Evolutionary conservation across 2,888 invertebrate species (phyloP), one percentile per base, ranked within the genome.

Genomic region (Tachystola acroxantha): DNA sequence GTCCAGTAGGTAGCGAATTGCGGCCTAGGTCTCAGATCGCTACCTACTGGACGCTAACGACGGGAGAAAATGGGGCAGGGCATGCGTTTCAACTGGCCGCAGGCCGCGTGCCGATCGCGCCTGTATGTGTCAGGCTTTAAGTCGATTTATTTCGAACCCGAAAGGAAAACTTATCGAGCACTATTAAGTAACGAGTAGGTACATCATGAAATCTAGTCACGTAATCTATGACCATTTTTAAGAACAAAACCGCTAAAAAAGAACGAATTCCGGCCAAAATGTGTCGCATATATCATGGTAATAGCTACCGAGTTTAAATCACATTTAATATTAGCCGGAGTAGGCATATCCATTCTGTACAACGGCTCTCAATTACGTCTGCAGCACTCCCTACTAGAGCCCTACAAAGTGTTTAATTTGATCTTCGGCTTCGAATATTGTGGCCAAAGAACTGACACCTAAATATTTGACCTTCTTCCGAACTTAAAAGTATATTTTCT

Each of bases 311-410:
- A 43, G 40, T 42, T 50, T 46, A 50, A 50, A 50, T 50, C 48
- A 50, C 39, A 12, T 29, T 49, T 48, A 45, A 39, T 46, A 45
- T 46, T 36, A 43, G 39, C 40, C 35, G 19, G 33, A 39, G 29
- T 39, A 42, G 40, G 40, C 42, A 28, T 41, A 48, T 47, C 44
- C 42, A 49, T 50, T 50, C 49, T 41, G 42, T 50, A 43, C 40
- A 44, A 43, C 40, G 41, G 37, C 37, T 37, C 44, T 42, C 45
- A 45, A 48, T 54, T 49, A 45, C 38, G 42, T 43, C 33, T 38
- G 34, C 32, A 22, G 11, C 11, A 27, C 11, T 24, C n/a, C n/a
- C 22, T 6, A 7, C 2, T 22, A 22, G 22, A 22, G 22, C 7
- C 22, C 2, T 6, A 16, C 3, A 4, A 16, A 16, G 16, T 16